phyloP scores from a whole-genome alignment of 2,888 invertebrate species.

The Drosophila neonasuta region DNA sequence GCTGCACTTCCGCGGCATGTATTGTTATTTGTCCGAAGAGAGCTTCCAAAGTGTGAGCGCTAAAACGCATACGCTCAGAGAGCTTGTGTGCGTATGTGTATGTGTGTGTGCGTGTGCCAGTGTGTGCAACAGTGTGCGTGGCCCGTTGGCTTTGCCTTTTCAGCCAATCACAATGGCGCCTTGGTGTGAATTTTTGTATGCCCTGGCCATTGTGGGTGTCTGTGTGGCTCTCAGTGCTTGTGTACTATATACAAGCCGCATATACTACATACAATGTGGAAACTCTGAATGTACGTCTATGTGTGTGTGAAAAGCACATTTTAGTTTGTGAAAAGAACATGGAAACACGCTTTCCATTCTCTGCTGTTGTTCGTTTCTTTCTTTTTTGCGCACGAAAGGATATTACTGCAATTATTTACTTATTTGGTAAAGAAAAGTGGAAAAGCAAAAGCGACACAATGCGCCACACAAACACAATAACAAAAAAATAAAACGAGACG shows the following conservation, averaged over 20 bases:
- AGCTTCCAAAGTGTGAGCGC: conserved; percentile 55
- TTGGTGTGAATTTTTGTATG: conserved; percentile 81
- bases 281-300: conserved; percentile 19
- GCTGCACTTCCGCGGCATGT: conserved; percentile 70
- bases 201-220: conserved; percentile 68
- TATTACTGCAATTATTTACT: conserved; percentile 78
- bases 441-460: conserved; percentile 61
- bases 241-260: conserved; percentile 57
- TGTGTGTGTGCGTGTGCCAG: conserved; percentile 4
- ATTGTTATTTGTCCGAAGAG: conserved; percentile 55
- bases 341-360: conserved; percentile 76
- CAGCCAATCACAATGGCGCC: conserved; percentile 81
- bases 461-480: conserved; percentile 55
- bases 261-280: conserved; percentile 30
- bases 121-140: conserved; percentile 37
- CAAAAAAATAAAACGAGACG: conserved; percentile 18
- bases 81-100: conserved; percentile 6
- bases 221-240: conserved; percentile 69
- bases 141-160: conserved; percentile 64
- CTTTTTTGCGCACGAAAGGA: conserved; percentile 72
- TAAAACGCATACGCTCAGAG: conserved; percentile 44
- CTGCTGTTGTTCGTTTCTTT: conserved; percentile 65
- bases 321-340: conserved; percentile 74
- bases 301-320: conserved; percentile 64
- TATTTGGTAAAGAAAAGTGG: conserved; percentile 72